Evolutionary conservation across 2,113 vertebrate genomes (phyloP).

Genomic region (Oreochromis niloticus): DNA sequence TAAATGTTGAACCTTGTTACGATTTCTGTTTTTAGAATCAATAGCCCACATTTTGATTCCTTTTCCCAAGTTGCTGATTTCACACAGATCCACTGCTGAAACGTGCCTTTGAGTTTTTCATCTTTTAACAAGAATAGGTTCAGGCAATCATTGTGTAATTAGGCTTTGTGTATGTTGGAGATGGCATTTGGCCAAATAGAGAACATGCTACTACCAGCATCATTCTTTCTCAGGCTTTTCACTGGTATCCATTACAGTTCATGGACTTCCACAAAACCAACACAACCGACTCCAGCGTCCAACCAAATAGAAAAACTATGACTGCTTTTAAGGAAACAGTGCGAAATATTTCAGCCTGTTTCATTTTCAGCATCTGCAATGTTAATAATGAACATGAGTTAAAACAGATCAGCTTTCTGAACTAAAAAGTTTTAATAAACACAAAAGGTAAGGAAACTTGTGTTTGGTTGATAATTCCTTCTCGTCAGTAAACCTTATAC

Average conservation of each 20-base stretch:
- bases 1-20: not conserved
- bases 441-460: not conserved
- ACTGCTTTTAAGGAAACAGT: conserved; percentile 28
- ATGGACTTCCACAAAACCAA: conserved; percentile 17
- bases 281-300: not conserved
- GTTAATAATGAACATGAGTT: conserved; percentile 52
- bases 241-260: conserved; percentile 21
- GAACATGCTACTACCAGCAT: not conserved
- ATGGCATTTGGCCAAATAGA: not conserved
- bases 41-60: rapidly evolving
- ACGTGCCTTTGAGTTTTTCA: not conserved
- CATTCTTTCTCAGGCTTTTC: not conserved
- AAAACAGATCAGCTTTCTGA: not conserved
- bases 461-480: not conserved
- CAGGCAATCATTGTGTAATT: not conserved
- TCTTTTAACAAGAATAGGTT: not conserved
- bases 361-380: conserved; percentile 47
- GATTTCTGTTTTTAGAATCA: not conserved
- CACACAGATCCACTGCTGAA: not conserved
- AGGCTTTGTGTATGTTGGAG: not conserved
- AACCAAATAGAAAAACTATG: conserved; percentile 9
- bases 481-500: not conserved
- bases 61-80: no score
- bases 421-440: not conserved
- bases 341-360: conserved; percentile 55